Evolutionary conservation across 1,140 invertebrate genomes (phyloP).

Genomic region (Hydropsyche tenuis): DNA sequence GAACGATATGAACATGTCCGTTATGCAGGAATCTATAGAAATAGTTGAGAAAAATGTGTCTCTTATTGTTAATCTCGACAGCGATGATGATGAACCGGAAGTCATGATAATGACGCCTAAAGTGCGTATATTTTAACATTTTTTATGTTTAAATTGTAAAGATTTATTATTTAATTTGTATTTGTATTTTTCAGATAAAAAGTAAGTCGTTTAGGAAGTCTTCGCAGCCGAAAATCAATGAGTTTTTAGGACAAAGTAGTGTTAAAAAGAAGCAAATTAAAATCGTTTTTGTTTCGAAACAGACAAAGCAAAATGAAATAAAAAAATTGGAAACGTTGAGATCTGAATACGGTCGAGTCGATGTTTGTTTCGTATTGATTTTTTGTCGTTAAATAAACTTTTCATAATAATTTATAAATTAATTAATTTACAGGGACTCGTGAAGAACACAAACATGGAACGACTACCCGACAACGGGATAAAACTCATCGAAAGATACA

Average conservation of each 20-base stretch:
- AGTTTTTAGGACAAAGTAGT: conserved; percentile 42
- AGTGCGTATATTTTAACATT: conserved; percentile 16
- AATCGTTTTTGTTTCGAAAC: conserved; percentile 58
- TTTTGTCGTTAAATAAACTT: too few relatives aligned
- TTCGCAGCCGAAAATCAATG: conserved; percentile 33
- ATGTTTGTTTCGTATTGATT: conserved; percentile 52
- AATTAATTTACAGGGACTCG: conserved; percentile 55
- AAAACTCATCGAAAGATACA: conserved; percentile 57
- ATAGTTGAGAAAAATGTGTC: conserved; percentile 51
- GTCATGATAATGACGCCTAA: conserved; percentile 41
- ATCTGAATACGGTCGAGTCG: conserved; percentile 56
- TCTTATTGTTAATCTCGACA: conserved; percentile 57
- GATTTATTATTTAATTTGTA: neutral
- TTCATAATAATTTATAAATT: conserved; percentile 6
- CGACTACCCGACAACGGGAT: conserved; percentile 64
- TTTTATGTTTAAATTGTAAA: neutral
- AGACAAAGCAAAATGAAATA: conserved; percentile 56
- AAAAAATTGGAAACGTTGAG: conserved; percentile 55
- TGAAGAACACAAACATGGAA: conserved; percentile 60
- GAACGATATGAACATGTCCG: conserved; percentile 50
- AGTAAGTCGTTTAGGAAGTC: neutral
- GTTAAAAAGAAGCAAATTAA: conserved; percentile 57
- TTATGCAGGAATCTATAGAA: conserved; percentile 49
- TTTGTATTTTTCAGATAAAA: neutral
- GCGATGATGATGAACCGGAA: conserved; percentile 57